These are phyloP conservation scores for Dryobates pubescens DNA, from an alignment of 2,797 vertebrate species.

Conservation along the genomic window DNA sequence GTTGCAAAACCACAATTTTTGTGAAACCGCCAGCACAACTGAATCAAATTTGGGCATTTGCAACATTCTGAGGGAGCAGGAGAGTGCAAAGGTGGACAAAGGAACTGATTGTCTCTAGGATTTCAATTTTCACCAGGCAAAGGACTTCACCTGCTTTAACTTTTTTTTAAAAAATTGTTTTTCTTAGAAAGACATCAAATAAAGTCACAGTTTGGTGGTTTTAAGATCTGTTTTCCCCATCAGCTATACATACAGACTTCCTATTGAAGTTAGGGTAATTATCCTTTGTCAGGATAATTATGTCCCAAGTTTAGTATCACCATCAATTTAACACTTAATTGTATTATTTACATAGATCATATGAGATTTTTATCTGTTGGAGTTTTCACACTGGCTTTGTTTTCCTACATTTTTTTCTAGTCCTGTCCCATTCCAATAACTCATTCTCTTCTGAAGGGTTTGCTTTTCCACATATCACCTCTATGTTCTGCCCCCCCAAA, in stretches of 20 bases:
- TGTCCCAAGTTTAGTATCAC: slow-evolving; percentile 53
- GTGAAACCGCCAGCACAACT: background rate
- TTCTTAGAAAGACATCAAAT: background rate
- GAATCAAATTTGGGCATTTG: background rate
- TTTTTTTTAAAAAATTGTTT: background rate
- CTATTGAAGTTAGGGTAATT: slow-evolving; percentile 26
- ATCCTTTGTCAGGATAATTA: slow-evolving; percentile 67
- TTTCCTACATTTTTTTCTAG: background rate
- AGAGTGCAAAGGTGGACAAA: background rate
- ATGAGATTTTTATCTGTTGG: slow-evolving; percentile 36
- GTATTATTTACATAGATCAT: slow-evolving; percentile 56
- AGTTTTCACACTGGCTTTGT: slow-evolving; percentile 28
- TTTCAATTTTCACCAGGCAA: background rate
- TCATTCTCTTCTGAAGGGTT: background rate
- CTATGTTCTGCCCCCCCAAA: background rate
- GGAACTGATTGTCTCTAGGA: fast-evolving
- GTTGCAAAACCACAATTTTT: background rate
- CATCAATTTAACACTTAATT: slow-evolving; percentile 66
- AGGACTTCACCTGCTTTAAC: background rate
- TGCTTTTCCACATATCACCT: background rate
- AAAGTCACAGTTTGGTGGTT: background rate
- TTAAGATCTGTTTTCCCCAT: background rate
- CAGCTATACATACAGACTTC: background rate
- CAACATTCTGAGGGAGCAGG: background rate
- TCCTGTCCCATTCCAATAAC: background rate